Percentiles rank a stretch among this genome's conserved stretches.
phyloP scores from a whole-genome alignment of 1,140 invertebrate genomes.

The Andricus grossulariae region DNA sequence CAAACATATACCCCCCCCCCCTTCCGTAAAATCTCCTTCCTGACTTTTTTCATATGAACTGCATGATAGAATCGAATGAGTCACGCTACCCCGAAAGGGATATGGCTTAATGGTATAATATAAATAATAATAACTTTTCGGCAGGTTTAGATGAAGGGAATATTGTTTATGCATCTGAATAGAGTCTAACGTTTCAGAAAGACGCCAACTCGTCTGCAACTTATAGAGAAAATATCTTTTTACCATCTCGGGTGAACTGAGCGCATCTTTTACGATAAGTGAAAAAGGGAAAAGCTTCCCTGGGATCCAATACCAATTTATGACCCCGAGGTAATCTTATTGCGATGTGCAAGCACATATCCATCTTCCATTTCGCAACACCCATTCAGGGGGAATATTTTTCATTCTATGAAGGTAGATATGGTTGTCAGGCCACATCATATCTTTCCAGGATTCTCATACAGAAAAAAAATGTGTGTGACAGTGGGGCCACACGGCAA shows the following conservation, averaged over 20 bases:
- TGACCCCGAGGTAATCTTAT: not conserved
- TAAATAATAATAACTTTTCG: not conserved
- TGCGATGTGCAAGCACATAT: slow-evolving; percentile 5
- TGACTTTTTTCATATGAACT: too few species aligned
- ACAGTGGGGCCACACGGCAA: too few species aligned
- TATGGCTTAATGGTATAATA: too few species aligned
- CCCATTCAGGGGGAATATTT: not conserved
- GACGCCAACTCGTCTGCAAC: not conserved
- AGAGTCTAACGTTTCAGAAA: not conserved
- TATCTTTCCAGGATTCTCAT: not conserved
- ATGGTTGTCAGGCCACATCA: not conserved
- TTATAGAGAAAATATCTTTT: not conserved
- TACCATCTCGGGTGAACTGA: not conserved
- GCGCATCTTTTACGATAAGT: not conserved
- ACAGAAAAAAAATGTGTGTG: not conserved
- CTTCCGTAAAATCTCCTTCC: too few species aligned
- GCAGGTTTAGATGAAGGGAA: slow-evolving; percentile 1
- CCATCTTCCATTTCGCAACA: not conserved
- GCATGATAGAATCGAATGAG: too few species aligned
- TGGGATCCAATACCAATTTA: not conserved
- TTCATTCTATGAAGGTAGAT: not conserved
- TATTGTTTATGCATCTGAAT: slow-evolving; percentile 20
- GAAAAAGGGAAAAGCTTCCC: not conserved
- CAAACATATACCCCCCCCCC: too few species aligned
- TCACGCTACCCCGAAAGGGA: too few species aligned